phyloP scores from a whole-genome alignment of 2,113 vertebrate genomes.

The Seriola quinqueradiata region DNA sequence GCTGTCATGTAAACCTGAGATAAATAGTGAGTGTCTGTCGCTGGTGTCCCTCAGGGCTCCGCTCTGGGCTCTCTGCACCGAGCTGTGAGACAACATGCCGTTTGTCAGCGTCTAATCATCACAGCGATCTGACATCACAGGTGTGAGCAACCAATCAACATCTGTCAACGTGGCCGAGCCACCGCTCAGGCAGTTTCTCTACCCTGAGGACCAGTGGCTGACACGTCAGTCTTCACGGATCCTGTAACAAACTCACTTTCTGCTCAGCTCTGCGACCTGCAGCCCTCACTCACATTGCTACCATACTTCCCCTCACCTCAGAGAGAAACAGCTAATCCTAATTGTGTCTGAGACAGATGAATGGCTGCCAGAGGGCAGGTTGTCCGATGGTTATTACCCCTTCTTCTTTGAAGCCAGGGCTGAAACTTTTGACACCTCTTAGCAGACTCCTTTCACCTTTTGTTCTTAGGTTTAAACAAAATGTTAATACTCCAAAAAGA shows the following conservation, averaged over 20 bases:
- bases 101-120: slow-evolving; percentile 54
- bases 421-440: not conserved
- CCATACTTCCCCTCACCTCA: slow-evolving; percentile 38
- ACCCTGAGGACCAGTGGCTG: slow-evolving; percentile 16
- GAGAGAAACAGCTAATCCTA: slow-evolving; percentile 2
- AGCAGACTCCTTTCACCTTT: too few relatives aligned
- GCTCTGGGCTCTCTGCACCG: slow-evolving; percentile 7
- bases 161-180: slow-evolving; percentile 29
- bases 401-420: not conserved
- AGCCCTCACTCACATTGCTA: slow-evolving; percentile 49
- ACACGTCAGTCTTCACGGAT: not conserved
- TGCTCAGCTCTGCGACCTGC: slow-evolving; percentile 15
- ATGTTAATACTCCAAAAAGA: not conserved
- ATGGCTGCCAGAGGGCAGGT: not conserved
- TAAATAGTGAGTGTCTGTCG: slow-evolving; percentile 3
- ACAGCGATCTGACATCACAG: slow-evolving; percentile 66
- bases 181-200: not conserved
- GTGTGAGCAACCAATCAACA: slow-evolving; percentile 47
- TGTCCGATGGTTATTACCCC: not conserved
- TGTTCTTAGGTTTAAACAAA: not conserved
- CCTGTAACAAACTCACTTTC: not conserved
- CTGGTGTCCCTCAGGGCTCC: slow-evolving; percentile 23
- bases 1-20: slow-evolving; percentile 21
- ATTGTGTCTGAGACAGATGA: slow-evolving; percentile 19
- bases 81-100: slow-evolving; percentile 11